Evolutionary conservation across 2,113 vertebrate genomes (phyloP), one percentile per base, ranked within the genome.

Genomic region (Suncus etruscus): DNA sequence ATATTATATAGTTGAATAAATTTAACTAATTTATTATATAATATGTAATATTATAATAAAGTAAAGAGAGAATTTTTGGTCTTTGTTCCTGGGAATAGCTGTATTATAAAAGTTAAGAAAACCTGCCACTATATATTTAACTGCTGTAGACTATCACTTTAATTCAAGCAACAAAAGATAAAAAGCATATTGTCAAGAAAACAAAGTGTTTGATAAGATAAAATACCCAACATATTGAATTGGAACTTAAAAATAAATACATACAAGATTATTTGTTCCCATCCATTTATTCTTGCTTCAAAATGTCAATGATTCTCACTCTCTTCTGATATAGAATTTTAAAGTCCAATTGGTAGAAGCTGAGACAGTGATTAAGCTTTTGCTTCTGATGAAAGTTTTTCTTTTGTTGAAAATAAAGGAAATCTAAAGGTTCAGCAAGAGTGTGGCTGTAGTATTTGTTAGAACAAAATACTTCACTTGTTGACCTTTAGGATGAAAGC

Each of bases 401-500:
- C 39, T 39, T 54, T 61, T 22, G 25, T 3, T 81, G 39, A 74
- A 20, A 11, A 10, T 54, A 31, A 91, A 18, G 22, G 82, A 87
- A 39, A 25, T 1, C 8, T 47, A 27, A 73, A 48, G 31, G 39
- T 72, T 39, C 47, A 50, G 3, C 47, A 76, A 74, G 48, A 76
- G 10, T 0, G 1, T 51, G 9, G 9, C 0, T 78, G 50, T 58
- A 72, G 45, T 76, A 32, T 79, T 11, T 94, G 3, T 69, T 88
- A 89, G 78, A 93, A 68, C 11, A 22, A 82, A 93, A 47, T n/a
- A 75, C n/a, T 63, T 48, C 91, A 0, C 0, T 68, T 80, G 58
- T 3, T 51, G 31, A 76, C 76, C 75, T 69, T 83, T 75, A 11
- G 61, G 91, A 82, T 78, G 16, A 68, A 1, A 78, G 31, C 51